Evolutionary conservation across 1,140 invertebrate genomes (phyloP), one percentile per base, ranked within the genome.

Genomic region (Drosophila melanica): DNA sequence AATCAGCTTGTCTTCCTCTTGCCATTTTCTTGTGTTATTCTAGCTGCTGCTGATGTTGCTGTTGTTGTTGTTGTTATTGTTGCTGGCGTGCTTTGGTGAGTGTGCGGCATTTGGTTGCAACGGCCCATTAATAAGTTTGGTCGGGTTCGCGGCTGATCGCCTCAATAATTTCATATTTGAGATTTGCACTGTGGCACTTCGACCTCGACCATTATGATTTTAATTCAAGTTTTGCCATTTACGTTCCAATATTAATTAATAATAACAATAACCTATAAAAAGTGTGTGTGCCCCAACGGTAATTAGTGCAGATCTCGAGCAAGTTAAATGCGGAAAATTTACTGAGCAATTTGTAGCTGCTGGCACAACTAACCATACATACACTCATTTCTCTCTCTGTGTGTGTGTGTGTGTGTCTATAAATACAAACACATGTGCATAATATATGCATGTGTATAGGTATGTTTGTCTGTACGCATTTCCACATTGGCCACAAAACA

Each of bases 91-190:
- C 75, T 72, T 63, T 69, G 70, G 75, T 81, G 78, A 81, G 75
- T 78, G 81, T 72, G 81, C 75, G 70, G 81, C 81, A 86, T 78
- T 86, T 71, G 78, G 58, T 66, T 73, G 68, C 69, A 86, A 86
- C 64, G 75, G 66, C 54, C 75, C 78, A 81, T 86, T 86, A 85
- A 85, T 75, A 75, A 44, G 39, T 55, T 82, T 77, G 69, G 62
- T 77, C 47, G 77, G 50, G 41, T 84, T 80, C 53, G 63, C 66
- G 77, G 81, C 74, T 85, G 57, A 86, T 44, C 67, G 78, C 70
- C 54, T 37, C 59, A 42, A 81, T 64, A 50, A 75, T 59, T 80
- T 72, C 73, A 59, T 14, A 57, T 37, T 41, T 41, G 18, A 54
- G 23, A 47, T 16, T 37, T 37, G 48, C 30, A 45, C 20, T 30